A percentile compares a stretch with the other conserved stretches of the same genome.
phyloP scores from a whole-genome alignment of 1,140 invertebrate species.

The Conopomorpha cramerella region DNA sequence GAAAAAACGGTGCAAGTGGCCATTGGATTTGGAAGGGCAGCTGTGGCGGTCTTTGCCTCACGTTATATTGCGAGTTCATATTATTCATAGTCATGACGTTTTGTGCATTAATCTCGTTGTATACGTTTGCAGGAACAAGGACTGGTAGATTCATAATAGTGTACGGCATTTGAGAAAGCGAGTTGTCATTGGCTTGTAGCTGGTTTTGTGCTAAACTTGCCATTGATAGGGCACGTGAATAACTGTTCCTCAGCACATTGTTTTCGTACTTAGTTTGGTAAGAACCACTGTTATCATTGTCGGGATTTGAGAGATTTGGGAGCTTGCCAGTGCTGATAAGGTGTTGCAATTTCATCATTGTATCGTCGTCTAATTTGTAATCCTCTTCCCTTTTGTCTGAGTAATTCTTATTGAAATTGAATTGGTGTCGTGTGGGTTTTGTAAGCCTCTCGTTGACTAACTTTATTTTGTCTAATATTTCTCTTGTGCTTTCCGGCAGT shows the following conservation, averaged over 20 bases:
- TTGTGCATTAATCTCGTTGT: not conserved
- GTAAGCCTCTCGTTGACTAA: not conserved
- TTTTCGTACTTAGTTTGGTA: not conserved
- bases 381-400: not conserved
- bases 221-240: not conserved
- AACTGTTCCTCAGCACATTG: not conserved
- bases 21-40: constrained; percentile 33
- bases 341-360: not conserved
- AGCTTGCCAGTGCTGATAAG: not conserved
- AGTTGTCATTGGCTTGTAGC: not conserved
- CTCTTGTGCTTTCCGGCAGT: not conserved
- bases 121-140: no score
- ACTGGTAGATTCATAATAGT: not conserved
- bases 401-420: not conserved
- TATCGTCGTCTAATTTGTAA: not conserved
- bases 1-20: constrained; percentile 58
- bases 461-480: not conserved
- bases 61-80: constrained; percentile 12
- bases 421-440: not conserved
- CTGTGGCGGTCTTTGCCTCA: constrained; percentile 19
- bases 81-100: not conserved
- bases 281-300: not conserved
- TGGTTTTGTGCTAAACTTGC: not conserved
- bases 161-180: not conserved
- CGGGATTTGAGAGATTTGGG: not conserved